These are phyloP conservation scores for Theocolax elegans DNA, from an alignment of 1,140 invertebrate genomes.

Conservation along the genomic window DNA sequence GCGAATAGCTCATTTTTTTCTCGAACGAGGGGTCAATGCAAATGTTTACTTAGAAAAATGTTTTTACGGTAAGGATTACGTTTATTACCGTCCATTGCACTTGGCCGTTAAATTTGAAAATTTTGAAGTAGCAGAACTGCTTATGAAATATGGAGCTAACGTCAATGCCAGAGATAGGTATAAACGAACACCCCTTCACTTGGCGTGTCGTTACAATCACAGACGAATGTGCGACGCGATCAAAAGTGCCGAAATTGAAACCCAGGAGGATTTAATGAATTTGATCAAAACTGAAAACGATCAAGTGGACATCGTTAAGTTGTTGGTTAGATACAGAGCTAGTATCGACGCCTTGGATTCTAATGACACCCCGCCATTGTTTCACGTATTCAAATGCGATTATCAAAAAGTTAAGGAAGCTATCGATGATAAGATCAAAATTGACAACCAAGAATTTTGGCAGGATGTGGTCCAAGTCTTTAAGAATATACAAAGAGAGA, in stretches of 20 bases:
- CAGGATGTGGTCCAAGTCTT: neutral
- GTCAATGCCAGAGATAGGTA: slow-evolving; percentile 15
- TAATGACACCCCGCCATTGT: slow-evolving; percentile 17
- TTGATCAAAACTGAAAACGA: slow-evolving; percentile 5
- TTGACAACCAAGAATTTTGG: neutral
- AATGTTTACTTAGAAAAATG: slow-evolving; percentile 24
- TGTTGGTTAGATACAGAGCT: slow-evolving; percentile 4
- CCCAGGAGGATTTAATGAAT: neutral
- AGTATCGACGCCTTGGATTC: slow-evolving; percentile 8
- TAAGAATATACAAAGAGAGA: neutral
- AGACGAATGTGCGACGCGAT: neutral
- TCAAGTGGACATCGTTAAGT: slow-evolving; percentile 17
- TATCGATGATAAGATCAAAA: neutral
- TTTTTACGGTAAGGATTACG: slow-evolving; percentile 25
- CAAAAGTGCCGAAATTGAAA: neutral
- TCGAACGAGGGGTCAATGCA: slow-evolving; percentile 12
- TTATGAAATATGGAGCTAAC: slow-evolving; percentile 26
- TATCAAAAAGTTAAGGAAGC: neutral
- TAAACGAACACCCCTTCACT: slow-evolving; percentile 10
- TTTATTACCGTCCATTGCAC: slow-evolving; percentile 20
- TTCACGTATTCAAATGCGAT: slow-evolving; percentile 28
- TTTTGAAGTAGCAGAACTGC: slow-evolving; percentile 16
- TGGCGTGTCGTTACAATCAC: slow-evolving; percentile 28
- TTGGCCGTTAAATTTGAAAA: slow-evolving; percentile 17
- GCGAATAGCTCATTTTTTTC: neutral